Base-by-base conservation (phyloP, 2,888 invertebrate genomes). In the Bombyx huttoni region DNA sequence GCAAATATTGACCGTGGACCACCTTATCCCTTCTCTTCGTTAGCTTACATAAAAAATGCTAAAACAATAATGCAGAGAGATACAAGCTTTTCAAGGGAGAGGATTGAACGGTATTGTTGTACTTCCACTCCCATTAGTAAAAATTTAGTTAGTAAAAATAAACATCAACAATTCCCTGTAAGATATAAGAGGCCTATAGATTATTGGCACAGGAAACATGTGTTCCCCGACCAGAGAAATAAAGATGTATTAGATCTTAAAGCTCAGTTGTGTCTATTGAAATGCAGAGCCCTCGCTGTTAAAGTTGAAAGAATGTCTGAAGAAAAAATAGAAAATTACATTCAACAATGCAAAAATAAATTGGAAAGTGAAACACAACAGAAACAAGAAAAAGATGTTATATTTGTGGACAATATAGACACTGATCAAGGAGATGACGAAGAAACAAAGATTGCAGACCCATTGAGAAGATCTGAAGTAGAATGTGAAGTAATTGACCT, bases 401-500 rank as follows among this genome's bases (percentile, higher is more conserved):
- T 87, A 60, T 89, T 80, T 68, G 86, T 89, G 12, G 87, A 85
- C 45, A 75, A 78, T n/a, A 56, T 74, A 8, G 78, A 78, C 34
- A 68, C 73, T 53, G 82, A 81, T 54, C 75, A 73, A 51, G 61
- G 70, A 1, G 55, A 66, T 46, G 75, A 75, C 13, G 56, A 58
- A 2, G 83, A 84, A 40, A 61, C 67, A 48, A 74, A 72, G 54
- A 63, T 57, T 57, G 59, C 65, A 50, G 85, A 86, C 58, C 83
- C 85, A 7, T 62, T 86, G 52, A 78, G 79, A 56, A 67, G 78
- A 52, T 56, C 62, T 34, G 81, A 81, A 49, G 68, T 64, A 61
- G 83, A 80, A n/a, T 82, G 83, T 78, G 90, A 91, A 67, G 90
- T 91, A 70, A 92, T 93, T 62, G 91, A 93, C 70, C 86, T 93